Evolutionary conservation across 2,888 invertebrate species (phyloP).

Genomic region (Oxyteleia sp.): DNA sequence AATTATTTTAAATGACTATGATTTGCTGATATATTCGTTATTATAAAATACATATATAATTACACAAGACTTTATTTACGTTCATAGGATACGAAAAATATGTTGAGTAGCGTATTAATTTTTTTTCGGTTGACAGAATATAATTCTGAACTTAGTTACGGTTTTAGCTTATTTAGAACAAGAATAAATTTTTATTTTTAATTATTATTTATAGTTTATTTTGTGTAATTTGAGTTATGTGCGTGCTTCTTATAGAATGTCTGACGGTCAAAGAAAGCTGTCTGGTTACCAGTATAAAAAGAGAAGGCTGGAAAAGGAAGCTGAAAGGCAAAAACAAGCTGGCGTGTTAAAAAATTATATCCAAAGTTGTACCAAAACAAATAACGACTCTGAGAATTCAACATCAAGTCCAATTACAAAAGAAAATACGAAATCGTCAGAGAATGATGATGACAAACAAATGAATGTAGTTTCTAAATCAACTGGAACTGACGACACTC

Average conservation of each 20-base stretch:
- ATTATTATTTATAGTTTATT: conserved; percentile 16
- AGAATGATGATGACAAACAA: conserved; percentile 32
- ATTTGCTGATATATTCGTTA: too few relatives aligned
- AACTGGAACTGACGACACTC: conserved; percentile 26
- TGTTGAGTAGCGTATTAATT: too few relatives aligned
- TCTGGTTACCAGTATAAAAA: conserved; percentile 39
- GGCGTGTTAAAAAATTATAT: too few relatives aligned
- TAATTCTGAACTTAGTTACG: conserved; percentile 12
- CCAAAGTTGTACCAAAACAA: too few relatives aligned
- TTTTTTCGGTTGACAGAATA: too few relatives aligned
- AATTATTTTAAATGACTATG: too few relatives aligned
- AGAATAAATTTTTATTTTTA: conserved; percentile 10
- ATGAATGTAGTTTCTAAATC: conserved; percentile 37
- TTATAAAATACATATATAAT: too few relatives aligned
- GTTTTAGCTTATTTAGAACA: conserved; percentile 17
- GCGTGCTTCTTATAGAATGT: conserved; percentile 27
- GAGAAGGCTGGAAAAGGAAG: conserved; percentile 34
- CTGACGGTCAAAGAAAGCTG: conserved; percentile 18
- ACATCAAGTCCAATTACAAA: conserved; percentile 29
- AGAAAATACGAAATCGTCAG: conserved; percentile 28
- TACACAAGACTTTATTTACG: background rate
- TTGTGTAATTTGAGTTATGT: conserved; percentile 17
- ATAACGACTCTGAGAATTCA: conserved; percentile 16
- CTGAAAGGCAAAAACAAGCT: conserved; percentile 23
- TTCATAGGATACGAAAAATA: conserved; percentile 4